Conservation (phyloP, 2,113 vertebrate genomes). For the Microcebus tavaratra region DNA sequence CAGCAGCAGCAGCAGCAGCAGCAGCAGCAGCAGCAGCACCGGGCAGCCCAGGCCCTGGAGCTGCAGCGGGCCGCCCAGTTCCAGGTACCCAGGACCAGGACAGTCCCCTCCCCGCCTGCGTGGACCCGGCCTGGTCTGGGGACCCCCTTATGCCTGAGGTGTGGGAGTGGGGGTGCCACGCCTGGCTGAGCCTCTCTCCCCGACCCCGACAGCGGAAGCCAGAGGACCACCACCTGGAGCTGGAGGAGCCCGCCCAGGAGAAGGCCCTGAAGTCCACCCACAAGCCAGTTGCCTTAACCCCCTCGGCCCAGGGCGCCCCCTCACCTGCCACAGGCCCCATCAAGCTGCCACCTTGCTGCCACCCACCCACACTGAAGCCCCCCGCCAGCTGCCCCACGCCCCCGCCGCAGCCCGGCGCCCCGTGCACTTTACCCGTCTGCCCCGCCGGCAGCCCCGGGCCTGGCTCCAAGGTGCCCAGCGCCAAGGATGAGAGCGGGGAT, state of each 20-base stretch:
- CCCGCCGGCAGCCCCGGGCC: constrained; percentile 89
- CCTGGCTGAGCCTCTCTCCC: not conserved
- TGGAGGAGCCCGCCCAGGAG: constrained; percentile 89
- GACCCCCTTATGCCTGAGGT: not conserved
- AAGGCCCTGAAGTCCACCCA: constrained; percentile 89
- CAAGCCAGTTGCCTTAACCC: constrained; percentile 94
- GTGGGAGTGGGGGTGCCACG: too few species aligned
- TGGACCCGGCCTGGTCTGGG: not conserved
- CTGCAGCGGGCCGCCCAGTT: constrained; percentile 77
- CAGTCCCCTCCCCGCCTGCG: too few species aligned
- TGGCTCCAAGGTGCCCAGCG: constrained; percentile 84
- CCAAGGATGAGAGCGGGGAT: constrained; percentile 88
- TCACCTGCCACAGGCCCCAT: constrained; percentile 83
- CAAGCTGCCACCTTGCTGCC: constrained; percentile 93
- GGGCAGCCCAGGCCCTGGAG: not conserved
- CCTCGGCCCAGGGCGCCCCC: constrained; percentile 85
- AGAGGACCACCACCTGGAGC: constrained; percentile 88
- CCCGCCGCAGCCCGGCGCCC: constrained; percentile 80
- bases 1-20: constrained; percentile 88
- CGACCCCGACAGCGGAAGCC: constrained; percentile 87
- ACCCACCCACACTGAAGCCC: constrained; percentile 88
- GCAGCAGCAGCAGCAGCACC: constrained; percentile 69
- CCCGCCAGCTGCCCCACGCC: constrained; percentile 87
- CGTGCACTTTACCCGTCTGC: constrained; percentile 91
- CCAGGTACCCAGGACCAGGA: constrained; percentile 55